phyloP scores from a whole-genome alignment of 2,797 vertebrate genomes.

The Sebastes elongatus region DNA sequence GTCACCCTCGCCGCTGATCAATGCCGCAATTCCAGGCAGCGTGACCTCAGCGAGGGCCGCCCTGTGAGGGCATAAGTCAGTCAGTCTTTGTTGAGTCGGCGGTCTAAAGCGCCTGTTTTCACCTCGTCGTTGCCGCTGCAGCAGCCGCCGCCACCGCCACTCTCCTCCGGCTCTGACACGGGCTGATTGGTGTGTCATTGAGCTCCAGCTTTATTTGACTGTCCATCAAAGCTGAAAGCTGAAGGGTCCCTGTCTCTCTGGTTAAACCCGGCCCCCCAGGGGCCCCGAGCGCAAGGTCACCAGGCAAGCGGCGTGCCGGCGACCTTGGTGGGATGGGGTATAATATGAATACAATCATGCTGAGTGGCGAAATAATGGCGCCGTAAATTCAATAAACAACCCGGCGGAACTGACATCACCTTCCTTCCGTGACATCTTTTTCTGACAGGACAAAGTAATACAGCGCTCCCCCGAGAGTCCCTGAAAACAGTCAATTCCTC shows the following conservation, averaged over 20 bases:
- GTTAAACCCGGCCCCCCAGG: conserved; percentile 42
- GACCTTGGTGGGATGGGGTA: conserved; percentile 75
- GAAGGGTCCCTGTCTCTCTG: conserved; percentile 56
- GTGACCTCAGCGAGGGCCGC: conserved; percentile 43
- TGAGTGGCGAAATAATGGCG: conserved; percentile 80
- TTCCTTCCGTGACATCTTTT: conserved; percentile 77
- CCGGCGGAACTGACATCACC: conserved; percentile 72
- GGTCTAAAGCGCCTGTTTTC: conserved; percentile 30
- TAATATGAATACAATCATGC: conserved; percentile 85
- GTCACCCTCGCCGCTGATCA: conserved; percentile 46
- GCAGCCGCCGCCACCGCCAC: neutral
- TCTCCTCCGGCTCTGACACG: conserved; percentile 35
- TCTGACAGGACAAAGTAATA: conserved; percentile 79
- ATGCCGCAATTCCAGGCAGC: conserved; percentile 27
- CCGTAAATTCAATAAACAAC: conserved; percentile 83
- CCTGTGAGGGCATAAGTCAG: conserved; percentile 28
- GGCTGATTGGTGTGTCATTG: conserved; percentile 72
- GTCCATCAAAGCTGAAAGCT: conserved; percentile 69
- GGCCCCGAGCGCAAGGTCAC: conserved; percentile 68
- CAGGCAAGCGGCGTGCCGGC: conserved; percentile 34
- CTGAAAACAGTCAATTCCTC: conserved; percentile 75
- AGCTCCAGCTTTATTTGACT: conserved; percentile 63
- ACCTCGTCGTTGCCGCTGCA: neutral
- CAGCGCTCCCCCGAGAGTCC: conserved; percentile 70
- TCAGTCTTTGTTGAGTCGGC: conserved; percentile 15